Conservation (phyloP, 2,888 invertebrate species). For the Unio pictorum region DNA sequence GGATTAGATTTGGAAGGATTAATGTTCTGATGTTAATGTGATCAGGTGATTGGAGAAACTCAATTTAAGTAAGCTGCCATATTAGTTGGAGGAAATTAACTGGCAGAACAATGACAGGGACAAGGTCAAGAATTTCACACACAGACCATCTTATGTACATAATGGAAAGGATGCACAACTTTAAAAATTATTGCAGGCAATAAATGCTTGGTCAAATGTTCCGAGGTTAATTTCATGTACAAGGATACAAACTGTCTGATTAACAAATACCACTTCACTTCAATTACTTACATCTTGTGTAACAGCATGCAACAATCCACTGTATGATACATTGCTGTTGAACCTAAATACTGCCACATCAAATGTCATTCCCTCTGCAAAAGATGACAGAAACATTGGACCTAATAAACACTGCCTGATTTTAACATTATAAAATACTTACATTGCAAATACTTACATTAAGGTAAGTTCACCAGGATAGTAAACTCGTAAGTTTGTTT, state of each 20-base stretch:
- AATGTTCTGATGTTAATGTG: too few relatives aligned
- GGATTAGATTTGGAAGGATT: too few relatives aligned
- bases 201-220: too few relatives aligned
- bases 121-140: too few relatives aligned
- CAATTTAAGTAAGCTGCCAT: too few relatives aligned
- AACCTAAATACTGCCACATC: conserved; percentile 92
- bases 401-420: not conserved
- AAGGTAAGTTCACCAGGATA: not conserved
- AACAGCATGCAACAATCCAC: conserved; percentile 95
- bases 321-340: conserved; percentile 98
- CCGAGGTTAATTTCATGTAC: not conserved
- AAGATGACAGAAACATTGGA: not conserved
- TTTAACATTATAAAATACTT: not conserved
- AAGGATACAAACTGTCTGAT: not conserved
- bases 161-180: too few relatives aligned
- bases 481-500: not conserved
- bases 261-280: not conserved
- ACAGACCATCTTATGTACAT: too few relatives aligned
- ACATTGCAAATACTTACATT: conserved; percentile 1
- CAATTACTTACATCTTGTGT: conserved; percentile 89
- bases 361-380: conserved; percentile 77
- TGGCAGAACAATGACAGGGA: too few relatives aligned
- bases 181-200: too few relatives aligned
- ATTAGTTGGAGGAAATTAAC: too few relatives aligned
- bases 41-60: too few relatives aligned